Evolutionary conservation across 2,888 invertebrate genomes (phyloP), one percentile per base, ranked within the genome.

Genomic region (Ryuthela nishihirai): DNA sequence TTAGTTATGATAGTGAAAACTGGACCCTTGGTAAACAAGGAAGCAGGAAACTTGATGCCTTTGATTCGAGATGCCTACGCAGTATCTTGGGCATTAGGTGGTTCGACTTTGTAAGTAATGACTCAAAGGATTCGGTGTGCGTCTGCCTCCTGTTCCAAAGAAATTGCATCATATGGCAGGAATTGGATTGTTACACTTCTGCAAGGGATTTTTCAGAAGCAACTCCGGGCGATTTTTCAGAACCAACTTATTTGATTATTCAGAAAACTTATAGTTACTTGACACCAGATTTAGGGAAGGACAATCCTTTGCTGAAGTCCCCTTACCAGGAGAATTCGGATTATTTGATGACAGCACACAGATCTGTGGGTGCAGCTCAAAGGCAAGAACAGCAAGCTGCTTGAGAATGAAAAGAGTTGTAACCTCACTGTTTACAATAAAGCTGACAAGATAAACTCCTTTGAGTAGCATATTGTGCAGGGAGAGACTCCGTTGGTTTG

Each of bases 111-210:
- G n/a, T n/a, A n/a, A n/a, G n/a, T n/a, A n/a, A n/a, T n/a, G n/a
- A n/a, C n/a, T n/a, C n/a, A 88, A 99, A 81, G 99, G 99, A 82
- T 99, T 99, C 63, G 98, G 98, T 61, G 97, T 99, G 76, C 99
- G 99, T 58, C 95, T 95, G 50, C 99, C 99, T 32, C 97, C 98
- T 42, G 98, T 99, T 1, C 98, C 99, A 21, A 99, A 99, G 81
- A 99, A 99, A 76, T 81, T 99, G 61, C 82, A 99, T 68, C 89
- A 88, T 74, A 99, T 99, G 99, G 97, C 98, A 73, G 98, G 98
- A 76, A 97, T 98, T 73, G 94, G 99, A 99, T 79, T 99, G 98
- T 76, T 99, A 99, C 78, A 99, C 99, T 6, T 92, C 93, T 6
- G 95, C 98, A 45, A 84, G 93, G 73, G 99, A 99, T 45, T 94